Evolutionary conservation across 2,113 vertebrate genomes (phyloP), one percentile per base, ranked within the genome.

Genomic region (Takifugu bimaculatus): DNA sequence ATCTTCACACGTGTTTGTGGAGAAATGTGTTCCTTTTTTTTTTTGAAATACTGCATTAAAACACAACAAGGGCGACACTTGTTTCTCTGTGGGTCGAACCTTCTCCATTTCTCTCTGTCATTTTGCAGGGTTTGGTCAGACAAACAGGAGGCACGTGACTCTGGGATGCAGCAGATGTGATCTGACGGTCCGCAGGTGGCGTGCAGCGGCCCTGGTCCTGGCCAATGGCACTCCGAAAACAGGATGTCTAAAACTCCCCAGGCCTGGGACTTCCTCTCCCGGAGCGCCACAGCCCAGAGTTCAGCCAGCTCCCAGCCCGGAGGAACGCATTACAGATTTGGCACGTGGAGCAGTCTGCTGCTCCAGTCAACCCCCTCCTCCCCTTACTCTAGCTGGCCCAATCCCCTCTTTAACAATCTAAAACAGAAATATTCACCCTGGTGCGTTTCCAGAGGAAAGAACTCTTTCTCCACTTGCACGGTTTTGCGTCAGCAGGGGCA

Each of bases 161-260:
- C 74, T 65, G 29, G 52, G 57, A 59, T 32, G 70, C 70, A 76
- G 78, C 80, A 84, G 81, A 86, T 70, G 68, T 70, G 63, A 55
- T 70, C 64, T 59, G 59, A 25, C 43, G 54, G 66, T 84, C 80
- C 75, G 75, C 85, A 86, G 88, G 83, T 86, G 85, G 72, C 60
- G 80, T 80, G 76, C 76, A 63, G 78, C 70, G 56, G 74, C 61
- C 67, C 60, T 4, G 42, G 72, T 72, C 63, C 47, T 50, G 73
- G 79, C 84, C 80, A 67, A 62, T 74, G 74, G 63, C 70, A 68
- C 74, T 82, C 74, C 83, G 88, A 39, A 86, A 90, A 90, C 89
- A 91, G 89, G 88, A 89, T 84, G 87, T 89, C 68, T 86, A 83
- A 76, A 86, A 85, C 85, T 90, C 85, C 86, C 81, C 77, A 83